Conservation (phyloP, 2,797 vertebrate species). For the Coregonus ussuriensis region DNA sequence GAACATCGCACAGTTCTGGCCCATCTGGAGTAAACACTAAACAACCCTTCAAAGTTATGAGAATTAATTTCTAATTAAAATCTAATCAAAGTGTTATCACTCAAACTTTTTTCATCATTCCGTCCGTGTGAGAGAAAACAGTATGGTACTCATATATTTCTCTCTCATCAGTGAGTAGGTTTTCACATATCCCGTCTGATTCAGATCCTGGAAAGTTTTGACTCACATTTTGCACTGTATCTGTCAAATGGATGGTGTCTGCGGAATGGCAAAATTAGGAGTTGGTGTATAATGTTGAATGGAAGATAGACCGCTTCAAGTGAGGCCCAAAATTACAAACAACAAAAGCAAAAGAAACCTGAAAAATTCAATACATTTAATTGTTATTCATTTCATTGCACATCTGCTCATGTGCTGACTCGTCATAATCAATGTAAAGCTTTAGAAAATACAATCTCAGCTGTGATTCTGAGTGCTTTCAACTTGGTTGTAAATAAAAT, state of each 20-base stretch:
- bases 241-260: too few species aligned
- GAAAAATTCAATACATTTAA: slow-evolving; percentile 75
- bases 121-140: neutral
- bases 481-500: slow-evolving; percentile 59
- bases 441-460: slow-evolving; percentile 81
- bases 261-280: neutral
- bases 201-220: too few species aligned
- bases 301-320: neutral
- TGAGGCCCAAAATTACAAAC: slow-evolving; percentile 1
- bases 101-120: neutral
- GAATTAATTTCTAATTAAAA: slow-evolving; percentile 59
- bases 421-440: slow-evolving; percentile 74
- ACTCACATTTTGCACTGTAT: too few species aligned
- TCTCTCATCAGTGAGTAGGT: neutral
- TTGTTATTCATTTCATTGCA: slow-evolving; percentile 70
- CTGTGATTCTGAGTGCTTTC: slow-evolving; percentile 62
- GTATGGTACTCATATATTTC: neutral
- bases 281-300: neutral
- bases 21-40: slow-evolving; percentile 34
- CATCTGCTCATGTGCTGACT: slow-evolving; percentile 68
- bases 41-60: slow-evolving; percentile 36
- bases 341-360: slow-evolving; percentile 26
- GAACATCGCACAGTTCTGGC: neutral
- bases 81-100: slow-evolving; percentile 24
- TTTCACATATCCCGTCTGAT: neutral